These are phyloP conservation scores for Melanaphis sacchari DNA, from an alignment of 1,140 invertebrate genomes.

Conservation along the genomic window DNA sequence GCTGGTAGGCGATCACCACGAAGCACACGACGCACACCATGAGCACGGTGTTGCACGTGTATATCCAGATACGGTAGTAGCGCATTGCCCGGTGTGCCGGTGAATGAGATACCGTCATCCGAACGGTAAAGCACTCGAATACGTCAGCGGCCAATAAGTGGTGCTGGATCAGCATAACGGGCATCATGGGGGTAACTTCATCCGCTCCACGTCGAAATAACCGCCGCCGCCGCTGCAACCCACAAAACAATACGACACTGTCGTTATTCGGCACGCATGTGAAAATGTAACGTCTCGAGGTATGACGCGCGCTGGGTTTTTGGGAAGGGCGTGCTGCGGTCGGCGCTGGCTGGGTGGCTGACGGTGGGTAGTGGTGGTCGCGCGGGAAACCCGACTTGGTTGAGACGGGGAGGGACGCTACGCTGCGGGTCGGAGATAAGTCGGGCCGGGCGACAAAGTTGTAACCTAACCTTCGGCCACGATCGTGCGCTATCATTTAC, in stretches of 20 bases:
- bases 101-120: slow-evolving; percentile 58
- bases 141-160: slow-evolving; percentile 55
- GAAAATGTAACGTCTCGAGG: too few species aligned
- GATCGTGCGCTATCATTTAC: too few species aligned
- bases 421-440: too few species aligned
- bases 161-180: slow-evolving; percentile 58
- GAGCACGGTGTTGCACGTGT: slow-evolving; percentile 87
- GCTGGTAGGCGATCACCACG: slow-evolving; percentile 76
- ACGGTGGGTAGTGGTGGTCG: too few species aligned
- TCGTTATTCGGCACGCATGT: too few species aligned
- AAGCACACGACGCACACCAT: slow-evolving; percentile 82
- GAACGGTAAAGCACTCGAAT: slow-evolving; percentile 51
- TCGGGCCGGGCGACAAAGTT: too few species aligned
- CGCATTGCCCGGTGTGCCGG: slow-evolving; percentile 63
- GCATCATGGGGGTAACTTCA: slow-evolving; percentile 58
- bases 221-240: neutral
- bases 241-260: neutral
- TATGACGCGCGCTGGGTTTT: too few species aligned
- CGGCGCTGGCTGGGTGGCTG: too few species aligned
- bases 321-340: too few species aligned
- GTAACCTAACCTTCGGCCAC: too few species aligned
- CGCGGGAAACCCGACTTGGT: too few species aligned
- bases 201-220: slow-evolving; percentile 42
- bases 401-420: too few species aligned
- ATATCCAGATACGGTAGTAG: slow-evolving; percentile 92